phyloP scores from a whole-genome alignment of 2,888 invertebrate species.

The Lasius fuliginosus region DNA sequence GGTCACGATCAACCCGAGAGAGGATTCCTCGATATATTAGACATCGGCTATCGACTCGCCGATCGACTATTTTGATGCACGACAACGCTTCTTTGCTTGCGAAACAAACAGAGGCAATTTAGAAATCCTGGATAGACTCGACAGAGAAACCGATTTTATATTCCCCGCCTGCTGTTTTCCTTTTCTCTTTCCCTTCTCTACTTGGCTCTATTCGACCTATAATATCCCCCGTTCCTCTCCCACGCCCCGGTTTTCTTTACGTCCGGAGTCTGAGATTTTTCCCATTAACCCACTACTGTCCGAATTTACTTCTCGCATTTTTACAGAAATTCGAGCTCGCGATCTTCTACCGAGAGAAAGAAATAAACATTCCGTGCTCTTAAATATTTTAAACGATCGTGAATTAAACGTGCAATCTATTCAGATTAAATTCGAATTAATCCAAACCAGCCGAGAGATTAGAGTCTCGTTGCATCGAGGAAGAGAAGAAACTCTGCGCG shows the following conservation, averaged over 20 bases:
- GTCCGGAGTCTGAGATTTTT: constrained; percentile 60
- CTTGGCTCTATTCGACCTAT: constrained; percentile 54
- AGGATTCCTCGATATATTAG: constrained; percentile 65
- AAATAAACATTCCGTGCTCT: not conserved
- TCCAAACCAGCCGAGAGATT: not conserved
- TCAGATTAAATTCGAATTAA: constrained; percentile 5
- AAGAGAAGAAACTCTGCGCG: not conserved
- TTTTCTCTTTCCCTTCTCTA: constrained; percentile 44
- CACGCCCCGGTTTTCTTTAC: constrained; percentile 50
- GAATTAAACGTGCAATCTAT: constrained; percentile 13
- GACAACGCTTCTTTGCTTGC: constrained; percentile 76
- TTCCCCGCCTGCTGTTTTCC: constrained; percentile 47
- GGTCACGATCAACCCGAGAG: constrained; percentile 72
- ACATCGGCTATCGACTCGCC: constrained; percentile 55
- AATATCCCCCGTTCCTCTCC: constrained; percentile 35
- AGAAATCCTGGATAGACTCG: constrained; percentile 75
- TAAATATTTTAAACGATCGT: constrained; percentile 5
- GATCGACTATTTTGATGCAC: constrained; percentile 77
- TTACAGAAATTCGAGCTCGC: constrained; percentile 20
- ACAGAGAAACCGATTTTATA: constrained; percentile 71
- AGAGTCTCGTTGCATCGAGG: not conserved
- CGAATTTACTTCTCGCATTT: constrained; percentile 41
- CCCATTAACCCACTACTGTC: constrained; percentile 65
- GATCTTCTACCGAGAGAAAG: not conserved
- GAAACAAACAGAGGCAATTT: constrained; percentile 79